Conservation (phyloP, 2,113 vertebrate genomes). For the Rana temporaria region DNA sequence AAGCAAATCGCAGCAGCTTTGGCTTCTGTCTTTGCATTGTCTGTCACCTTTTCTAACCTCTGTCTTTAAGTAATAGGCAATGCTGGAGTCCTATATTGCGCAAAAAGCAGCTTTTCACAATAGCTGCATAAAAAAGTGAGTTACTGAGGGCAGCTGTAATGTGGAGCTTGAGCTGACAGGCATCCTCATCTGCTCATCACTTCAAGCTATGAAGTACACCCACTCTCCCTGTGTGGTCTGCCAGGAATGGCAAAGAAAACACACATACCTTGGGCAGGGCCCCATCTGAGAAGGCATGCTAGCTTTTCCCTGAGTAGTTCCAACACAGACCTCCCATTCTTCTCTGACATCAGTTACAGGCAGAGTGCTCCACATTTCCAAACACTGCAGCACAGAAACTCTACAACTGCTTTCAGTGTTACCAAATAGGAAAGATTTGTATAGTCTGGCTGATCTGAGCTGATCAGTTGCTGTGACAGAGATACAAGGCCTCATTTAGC, state of each 20-base stretch:
- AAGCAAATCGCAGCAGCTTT: not conserved
- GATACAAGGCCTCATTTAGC: not conserved
- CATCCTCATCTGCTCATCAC: constrained; percentile 79
- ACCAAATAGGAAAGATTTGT: constrained; percentile 45
- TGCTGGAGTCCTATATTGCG: constrained; percentile 27
- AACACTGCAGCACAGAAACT: constrained; percentile 60
- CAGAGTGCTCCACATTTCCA: constrained; percentile 60
- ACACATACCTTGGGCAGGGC: constrained; percentile 78
- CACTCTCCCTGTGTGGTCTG: constrained; percentile 77
- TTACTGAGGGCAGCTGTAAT: constrained; percentile 64
- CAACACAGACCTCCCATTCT: constrained; percentile 76
- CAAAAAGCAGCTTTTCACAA: constrained; percentile 40
- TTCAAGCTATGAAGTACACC: constrained; percentile 76
- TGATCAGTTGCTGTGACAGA: constrained; percentile 35
- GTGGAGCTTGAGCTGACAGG: constrained; percentile 74
- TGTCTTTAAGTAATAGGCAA: constrained; percentile 38
- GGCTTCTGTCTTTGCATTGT: not conserved
- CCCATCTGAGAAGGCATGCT: constrained; percentile 76
- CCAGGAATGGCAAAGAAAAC: constrained; percentile 76
- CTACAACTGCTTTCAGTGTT: constrained; percentile 37
- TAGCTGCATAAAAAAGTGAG: constrained; percentile 56
- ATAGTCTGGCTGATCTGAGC: constrained; percentile 43
- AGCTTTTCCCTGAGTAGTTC: constrained; percentile 68
- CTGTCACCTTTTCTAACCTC: constrained; percentile 32
- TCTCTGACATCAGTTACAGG: constrained; percentile 59